Conservation (phyloP, 2,797 vertebrate species). For the Coreius guichenoti region DNA sequence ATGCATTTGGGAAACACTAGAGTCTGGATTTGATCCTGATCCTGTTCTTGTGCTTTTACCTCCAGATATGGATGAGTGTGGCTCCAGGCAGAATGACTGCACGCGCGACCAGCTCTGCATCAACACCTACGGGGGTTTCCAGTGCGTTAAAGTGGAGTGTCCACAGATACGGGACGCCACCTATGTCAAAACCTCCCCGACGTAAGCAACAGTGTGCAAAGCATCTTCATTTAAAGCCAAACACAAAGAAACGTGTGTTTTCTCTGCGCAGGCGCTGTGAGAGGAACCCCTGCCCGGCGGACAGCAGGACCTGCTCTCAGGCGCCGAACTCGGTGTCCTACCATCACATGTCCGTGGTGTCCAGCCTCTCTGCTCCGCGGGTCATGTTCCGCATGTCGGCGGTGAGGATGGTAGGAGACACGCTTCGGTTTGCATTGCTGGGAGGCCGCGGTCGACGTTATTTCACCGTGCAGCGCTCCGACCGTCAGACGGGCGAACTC, state of each 20-base stretch:
- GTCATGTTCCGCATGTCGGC: slow-evolving; percentile 89
- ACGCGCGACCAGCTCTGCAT: slow-evolving; percentile 83
- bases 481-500: slow-evolving; percentile 83
- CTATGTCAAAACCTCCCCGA: slow-evolving; percentile 85
- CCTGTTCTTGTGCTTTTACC: not conserved
- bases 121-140: slow-evolving; percentile 85
- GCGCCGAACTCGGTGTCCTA: slow-evolving; percentile 87
- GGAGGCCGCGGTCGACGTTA: slow-evolving; percentile 75
- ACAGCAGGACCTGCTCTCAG: slow-evolving; percentile 82
- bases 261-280: slow-evolving; percentile 82
- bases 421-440: slow-evolving; percentile 82
- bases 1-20: not conserved
- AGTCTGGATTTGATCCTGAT: not conserved
- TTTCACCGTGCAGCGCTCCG: slow-evolving; percentile 82
- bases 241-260: not conserved
- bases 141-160: slow-evolving; percentile 84
- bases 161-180: slow-evolving; percentile 79
- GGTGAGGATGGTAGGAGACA: slow-evolving; percentile 79
- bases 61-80: slow-evolving; percentile 87
- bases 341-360: slow-evolving; percentile 86
- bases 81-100: slow-evolving; percentile 83
- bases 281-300: slow-evolving; percentile 85
- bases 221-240: not conserved
- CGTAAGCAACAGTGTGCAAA: slow-evolving; percentile 75
- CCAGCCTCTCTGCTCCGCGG: slow-evolving; percentile 82